Base-by-base conservation (phyloP, 2,888 invertebrate genomes). In the Nesidiocoris tenuis region DNA sequence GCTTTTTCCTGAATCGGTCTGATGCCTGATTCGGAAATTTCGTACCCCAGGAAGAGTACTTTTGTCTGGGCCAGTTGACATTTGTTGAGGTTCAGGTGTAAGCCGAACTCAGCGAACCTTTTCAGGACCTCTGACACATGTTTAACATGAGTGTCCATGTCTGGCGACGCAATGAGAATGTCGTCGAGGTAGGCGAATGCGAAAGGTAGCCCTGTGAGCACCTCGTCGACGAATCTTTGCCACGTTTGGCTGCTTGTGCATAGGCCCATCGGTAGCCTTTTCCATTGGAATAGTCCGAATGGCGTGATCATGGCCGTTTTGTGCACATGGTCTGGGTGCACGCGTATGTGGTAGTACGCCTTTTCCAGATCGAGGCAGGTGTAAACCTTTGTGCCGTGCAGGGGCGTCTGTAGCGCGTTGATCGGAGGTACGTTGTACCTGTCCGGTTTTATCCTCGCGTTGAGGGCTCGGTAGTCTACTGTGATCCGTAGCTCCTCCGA, bases 391-490 rank as follows among this genome's bases (percentile, higher is more conserved):
- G 65, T 54, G 0, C 81, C 81, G 17, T 64, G 24, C 0, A 83
- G 71, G 3, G 77, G 61, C 2, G 79, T 71, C 1, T 78, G 24
- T 61, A 81, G 80, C 70, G 83, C 82, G 5, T 82, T 81, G 0
- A 83, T 79, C 39, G 82, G 81, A 0, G 82, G 80, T 1, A 83
- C 78, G 0, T 83, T 83, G 75, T 83, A 83, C 1, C 81, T 66
- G 77, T 84, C 83, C 0, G 82, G 82, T 0, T 81, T 72, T 0
- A 83, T 84, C 0, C 68, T 66, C 0, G 78, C 72, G 75, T 84
- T 85, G 0, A 84, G 77, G 0, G 22, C 12, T 0, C 84, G 75
- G 75, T 84, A 85, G 78, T 80, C 83, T 2, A 83, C 84, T 71
- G 84, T 82, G 0, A 82, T 80, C 57, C 82, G 65, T 81, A 82